Evolutionary conservation across 2,888 invertebrate species (phyloP).

Genomic region (Seira musarum): DNA sequence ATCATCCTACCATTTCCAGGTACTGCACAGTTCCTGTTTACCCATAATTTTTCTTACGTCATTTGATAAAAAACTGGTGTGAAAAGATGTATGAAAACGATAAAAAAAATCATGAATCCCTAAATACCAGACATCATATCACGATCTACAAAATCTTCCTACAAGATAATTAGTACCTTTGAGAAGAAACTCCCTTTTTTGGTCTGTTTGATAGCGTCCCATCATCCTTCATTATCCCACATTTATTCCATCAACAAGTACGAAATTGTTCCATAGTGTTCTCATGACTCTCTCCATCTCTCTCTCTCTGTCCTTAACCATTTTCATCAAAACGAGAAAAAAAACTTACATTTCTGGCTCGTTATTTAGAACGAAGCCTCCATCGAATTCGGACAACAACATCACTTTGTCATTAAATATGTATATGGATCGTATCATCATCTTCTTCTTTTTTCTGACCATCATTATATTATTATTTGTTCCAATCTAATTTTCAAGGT

Average conservation of each 20-base stretch:
- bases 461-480: slow-evolving; percentile 49
- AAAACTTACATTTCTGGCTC: slow-evolving; percentile 13
- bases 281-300: not conserved
- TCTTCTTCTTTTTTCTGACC: too few relatives aligned
- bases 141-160: slow-evolving; percentile 60
- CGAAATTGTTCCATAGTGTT: slow-evolving; percentile 40
- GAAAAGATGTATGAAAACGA: slow-evolving; percentile 2
- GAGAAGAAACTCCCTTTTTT: slow-evolving; percentile 60
- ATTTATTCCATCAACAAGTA: slow-evolving; percentile 55
- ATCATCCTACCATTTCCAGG: too few relatives aligned
- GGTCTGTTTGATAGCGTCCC: slow-evolving; percentile 55
- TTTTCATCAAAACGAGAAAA: not conserved
- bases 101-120: not conserved
- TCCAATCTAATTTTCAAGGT: slow-evolving; percentile 54
- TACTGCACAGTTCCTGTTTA: too few relatives aligned
- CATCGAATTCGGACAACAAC: slow-evolving; percentile 52
- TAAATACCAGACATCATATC: slow-evolving; percentile 39
- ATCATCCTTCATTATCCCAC: slow-evolving; percentile 57
- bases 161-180: slow-evolving; percentile 66
- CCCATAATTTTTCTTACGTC: too few relatives aligned
- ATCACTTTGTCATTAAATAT: slow-evolving; percentile 44
- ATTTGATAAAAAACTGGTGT: too few relatives aligned
- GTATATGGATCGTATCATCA: slow-evolving; percentile 55
- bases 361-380: too few relatives aligned
- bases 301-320: not conserved